These are phyloP conservation scores for Neosilurus hyrtlii DNA, from an alignment of 2,797 vertebrate species.

Conservation along the genomic window DNA sequence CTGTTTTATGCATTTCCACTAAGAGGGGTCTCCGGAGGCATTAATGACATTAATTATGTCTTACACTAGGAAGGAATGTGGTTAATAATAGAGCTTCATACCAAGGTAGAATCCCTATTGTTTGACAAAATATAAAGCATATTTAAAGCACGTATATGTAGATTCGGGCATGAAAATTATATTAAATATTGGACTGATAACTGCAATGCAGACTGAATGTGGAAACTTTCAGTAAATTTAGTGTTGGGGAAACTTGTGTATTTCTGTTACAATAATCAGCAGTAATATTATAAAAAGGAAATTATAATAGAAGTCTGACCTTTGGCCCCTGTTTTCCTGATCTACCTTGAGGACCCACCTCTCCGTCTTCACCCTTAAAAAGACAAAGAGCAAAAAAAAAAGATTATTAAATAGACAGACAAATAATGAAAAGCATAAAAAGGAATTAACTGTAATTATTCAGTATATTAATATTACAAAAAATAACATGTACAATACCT, in stretches of 20 bases:
- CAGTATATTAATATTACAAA: too few relatives aligned
- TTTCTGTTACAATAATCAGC: too few relatives aligned
- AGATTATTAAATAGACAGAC: too few relatives aligned
- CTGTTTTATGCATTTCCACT: background rate
- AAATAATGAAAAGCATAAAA: background rate
- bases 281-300: too few relatives aligned
- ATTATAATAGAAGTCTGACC: constrained; percentile 66
- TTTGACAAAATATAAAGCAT: background rate
- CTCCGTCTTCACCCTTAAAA: constrained; percentile 75
- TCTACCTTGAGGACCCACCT: constrained; percentile 70
- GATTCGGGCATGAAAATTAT: background rate
- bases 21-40: background rate
- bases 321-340: constrained; percentile 73
- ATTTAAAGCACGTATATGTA: background rate
- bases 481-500: constrained; percentile 63
- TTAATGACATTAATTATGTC: background rate
- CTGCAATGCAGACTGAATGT: background rate
- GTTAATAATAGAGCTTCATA: background rate
- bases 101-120: background rate
- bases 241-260: background rate
- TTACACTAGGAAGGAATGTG: background rate
- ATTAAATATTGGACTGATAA: background rate
- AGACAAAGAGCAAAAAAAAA: constrained; percentile 30
- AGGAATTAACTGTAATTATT: too few relatives aligned
- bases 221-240: background rate